Conservation (phyloP, 2,113 vertebrate genomes). For the Erpornis zantholeuca region DNA sequence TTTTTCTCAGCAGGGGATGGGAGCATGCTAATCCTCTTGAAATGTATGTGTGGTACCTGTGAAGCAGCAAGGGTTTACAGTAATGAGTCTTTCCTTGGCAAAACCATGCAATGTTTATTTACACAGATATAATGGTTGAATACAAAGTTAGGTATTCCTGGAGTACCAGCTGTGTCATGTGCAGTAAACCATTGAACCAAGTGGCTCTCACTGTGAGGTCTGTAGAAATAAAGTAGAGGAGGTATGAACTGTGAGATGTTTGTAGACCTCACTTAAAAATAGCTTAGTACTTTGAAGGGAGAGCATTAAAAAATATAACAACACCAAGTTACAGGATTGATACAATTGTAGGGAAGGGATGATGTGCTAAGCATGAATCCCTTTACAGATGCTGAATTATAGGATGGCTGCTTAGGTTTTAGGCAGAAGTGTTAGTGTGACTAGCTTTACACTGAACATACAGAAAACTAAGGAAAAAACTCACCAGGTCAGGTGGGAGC, state of each 20-base stretch:
- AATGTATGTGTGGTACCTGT: neutral
- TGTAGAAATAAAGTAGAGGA: neutral
- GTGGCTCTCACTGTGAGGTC: neutral
- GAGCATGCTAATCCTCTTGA: neutral
- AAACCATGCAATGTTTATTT: neutral
- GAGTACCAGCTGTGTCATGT: neutral
- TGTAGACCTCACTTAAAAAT: neutral
- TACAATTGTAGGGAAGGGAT: neutral
- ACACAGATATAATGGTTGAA: neutral
- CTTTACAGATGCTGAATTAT: neutral
- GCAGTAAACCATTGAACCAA: neutral
- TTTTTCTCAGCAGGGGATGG: neutral
- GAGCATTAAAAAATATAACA: neutral
- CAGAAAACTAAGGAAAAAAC: neutral
- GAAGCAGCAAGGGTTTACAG: neutral
- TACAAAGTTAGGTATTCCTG: neutral
- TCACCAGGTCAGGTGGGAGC: neutral
- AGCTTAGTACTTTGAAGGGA: neutral
- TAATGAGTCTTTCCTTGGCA: neutral
- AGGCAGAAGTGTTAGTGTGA: neutral
- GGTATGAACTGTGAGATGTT: neutral
- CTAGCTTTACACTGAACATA: neutral
- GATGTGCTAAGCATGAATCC: neutral
- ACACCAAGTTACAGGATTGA: neutral
- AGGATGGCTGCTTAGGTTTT: neutral